Base-by-base conservation (phyloP, 2,113 vertebrate genomes). In the Coptodon bakossiorum region DNA sequence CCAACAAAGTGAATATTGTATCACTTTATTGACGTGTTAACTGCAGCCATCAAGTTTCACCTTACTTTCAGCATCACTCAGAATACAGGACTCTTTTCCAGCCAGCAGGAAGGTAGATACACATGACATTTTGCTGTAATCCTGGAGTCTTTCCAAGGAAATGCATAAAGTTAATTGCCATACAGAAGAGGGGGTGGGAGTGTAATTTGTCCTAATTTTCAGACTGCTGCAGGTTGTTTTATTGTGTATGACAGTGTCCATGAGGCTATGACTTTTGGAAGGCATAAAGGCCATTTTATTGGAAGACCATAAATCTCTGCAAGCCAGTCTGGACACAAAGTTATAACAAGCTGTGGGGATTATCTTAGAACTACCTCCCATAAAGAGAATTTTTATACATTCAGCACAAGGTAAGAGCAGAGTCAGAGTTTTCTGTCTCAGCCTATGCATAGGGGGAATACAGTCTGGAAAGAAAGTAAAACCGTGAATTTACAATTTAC, bases 1-100 rank as follows among this genome's bases (percentile, higher is more conserved):
- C 82, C 90, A 89, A 91, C 93, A 93, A 93, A 95, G 88, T 91
- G 90, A 94, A 94, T 94, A 92, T 68, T 90, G 59, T 82, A 94
- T 94, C 36, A 36, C 34, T 54, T 86, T 79, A 78, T 81, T 88
- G 86, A 88, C 48, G 86, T 19, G 61, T 83, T 90, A 91, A 91
- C 83, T 85, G 83, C 88, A 88, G 63, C 87, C 76, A 43, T 11
- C 6, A 81, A 31, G 83, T 83, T 88, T 91, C 84, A 90, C 84
- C 86, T 90, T 84, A 81, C 50, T 87, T 90, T 93, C 78, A 90
- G 80, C 54, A 83, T 83, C 84, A 16, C 50, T 73, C 83, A 38
- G 57, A 92, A 83, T 66, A 71, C 48, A 66, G 53, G 54, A 91
- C 91, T 85, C 83, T 83, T 93, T 90, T 81, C 34, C 59, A 56